Evolutionary conservation across 2,797 vertebrate species (phyloP), one percentile per base, ranked within the genome.

Genomic region (Epinephelus malabaricus): DNA sequence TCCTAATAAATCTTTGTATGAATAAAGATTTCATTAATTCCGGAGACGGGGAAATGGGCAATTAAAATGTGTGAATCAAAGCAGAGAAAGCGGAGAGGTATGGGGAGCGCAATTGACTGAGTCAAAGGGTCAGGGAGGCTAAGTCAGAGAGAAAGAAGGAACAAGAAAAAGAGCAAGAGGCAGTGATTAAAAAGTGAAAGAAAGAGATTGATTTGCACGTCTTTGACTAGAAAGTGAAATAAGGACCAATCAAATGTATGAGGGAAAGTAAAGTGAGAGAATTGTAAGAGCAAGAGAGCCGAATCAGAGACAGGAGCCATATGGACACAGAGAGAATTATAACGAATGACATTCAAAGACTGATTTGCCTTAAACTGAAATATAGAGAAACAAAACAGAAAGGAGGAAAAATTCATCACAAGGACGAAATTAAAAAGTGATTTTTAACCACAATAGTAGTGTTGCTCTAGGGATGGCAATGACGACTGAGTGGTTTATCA

Each of bases 61-160:
- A 92, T 94, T 90, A 90, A 90, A 91, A 89, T 46, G 72, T 88
- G 85, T 63, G 84, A 92, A 86, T 88, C 63, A 79, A 84, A 82
- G 72, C 53, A 40, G 81, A 76, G 61, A 61, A 54, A 68, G 54
- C 21, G 18, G 27, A 58, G 70, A 59, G 82, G 81, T 68, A 63
- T 18, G 17, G 72, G 45, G 66, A 63, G 81, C 1, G 50, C 76
- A 78, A 91, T n/a, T 69, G 84, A 85, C 82, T 78, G 51, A 90
- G 82, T 88, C 76, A 70, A 76, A 76, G 78, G 85, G 90, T 88
- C 85, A 84, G 71, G 84, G 66, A 77, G 88, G 86, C 65, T 69
- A 85, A 89, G 82, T 89, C 78, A 58, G 27, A 87, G 50, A 86
- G 84, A 89, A 86, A 89, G 78, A 25, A 55, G 59, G 73, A 87